Conservation (phyloP, 1,140 invertebrate species). For the Adelges cooleyi region DNA sequence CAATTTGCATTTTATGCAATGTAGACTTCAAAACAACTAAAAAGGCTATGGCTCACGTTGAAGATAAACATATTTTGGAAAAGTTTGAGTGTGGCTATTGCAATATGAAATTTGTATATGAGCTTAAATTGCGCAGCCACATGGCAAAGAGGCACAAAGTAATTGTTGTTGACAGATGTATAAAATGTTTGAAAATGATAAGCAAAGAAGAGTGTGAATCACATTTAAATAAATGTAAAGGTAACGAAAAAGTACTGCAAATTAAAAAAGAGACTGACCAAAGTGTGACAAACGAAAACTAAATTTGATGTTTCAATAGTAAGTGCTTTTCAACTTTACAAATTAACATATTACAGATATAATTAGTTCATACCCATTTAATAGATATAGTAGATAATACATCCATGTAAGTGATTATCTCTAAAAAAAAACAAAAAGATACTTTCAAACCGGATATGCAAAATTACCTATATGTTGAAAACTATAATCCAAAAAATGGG, state of each 20-base stretch:
- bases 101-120: constrained; percentile 18
- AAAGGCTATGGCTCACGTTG: constrained; percentile 9
- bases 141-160: constrained; percentile 17
- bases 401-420: no score
- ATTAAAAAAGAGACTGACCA: constrained; percentile 1
- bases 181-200: constrained; percentile 20
- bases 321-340: no score
- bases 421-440: no score
- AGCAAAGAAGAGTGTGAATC: neutral
- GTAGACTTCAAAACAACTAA: neutral
- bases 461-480: no score
- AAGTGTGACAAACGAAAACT: neutral
- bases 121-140: constrained; percentile 18
- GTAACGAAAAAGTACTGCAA: neutral
- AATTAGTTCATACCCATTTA: no score
- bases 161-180: constrained; percentile 4
- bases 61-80: constrained; percentile 13
- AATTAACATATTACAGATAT: no score
- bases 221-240: constrained; percentile 1
- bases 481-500: no score
- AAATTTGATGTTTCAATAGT: no score
- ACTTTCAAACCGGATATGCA: no score
- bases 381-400: no score
- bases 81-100: constrained; percentile 7
- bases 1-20: constrained; percentile 14